These are phyloP conservation scores for Cantharis nigra DNA, from an alignment of 2,888 invertebrate genomes.

Conservation along the genomic window DNA sequence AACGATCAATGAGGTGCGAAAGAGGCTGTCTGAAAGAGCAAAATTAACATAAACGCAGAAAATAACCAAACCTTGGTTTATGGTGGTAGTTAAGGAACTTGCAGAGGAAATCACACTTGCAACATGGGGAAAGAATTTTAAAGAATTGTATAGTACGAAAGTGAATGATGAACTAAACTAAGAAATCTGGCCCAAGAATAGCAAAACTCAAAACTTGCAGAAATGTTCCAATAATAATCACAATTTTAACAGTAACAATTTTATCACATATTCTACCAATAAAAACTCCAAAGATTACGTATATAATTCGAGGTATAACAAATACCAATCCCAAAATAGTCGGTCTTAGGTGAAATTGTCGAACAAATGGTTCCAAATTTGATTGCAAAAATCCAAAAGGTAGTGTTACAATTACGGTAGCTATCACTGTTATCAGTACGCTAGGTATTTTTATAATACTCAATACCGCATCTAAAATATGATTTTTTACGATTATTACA, in stretches of 20 bases:
- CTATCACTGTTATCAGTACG: not conserved
- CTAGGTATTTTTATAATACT: not conserved
- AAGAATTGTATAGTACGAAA: no score
- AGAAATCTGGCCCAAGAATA: not conserved
- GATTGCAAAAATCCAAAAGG: not conserved
- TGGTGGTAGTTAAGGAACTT: no score
- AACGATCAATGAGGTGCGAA: no score
- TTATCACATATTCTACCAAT: not conserved
- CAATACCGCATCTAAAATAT: not conserved
- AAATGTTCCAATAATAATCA: not conserved
- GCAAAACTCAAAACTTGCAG: not conserved
- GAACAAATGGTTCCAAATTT: not conserved
- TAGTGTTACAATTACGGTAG: not conserved
- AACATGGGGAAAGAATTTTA: no score
- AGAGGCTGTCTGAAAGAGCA: no score
- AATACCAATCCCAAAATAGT: not conserved
- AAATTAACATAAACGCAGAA: no score
- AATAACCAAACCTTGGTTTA: no score
- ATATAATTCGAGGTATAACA: not conserved
- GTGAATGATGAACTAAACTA: no score
- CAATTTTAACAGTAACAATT: not conserved
- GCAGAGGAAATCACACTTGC: no score
- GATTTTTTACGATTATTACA: not conserved
- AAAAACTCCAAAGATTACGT: not conserved
- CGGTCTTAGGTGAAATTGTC: not conserved